Evolutionary conservation across 1,140 invertebrate species (phyloP).

Genomic region (Muscidifurax raptorellus): DNA sequence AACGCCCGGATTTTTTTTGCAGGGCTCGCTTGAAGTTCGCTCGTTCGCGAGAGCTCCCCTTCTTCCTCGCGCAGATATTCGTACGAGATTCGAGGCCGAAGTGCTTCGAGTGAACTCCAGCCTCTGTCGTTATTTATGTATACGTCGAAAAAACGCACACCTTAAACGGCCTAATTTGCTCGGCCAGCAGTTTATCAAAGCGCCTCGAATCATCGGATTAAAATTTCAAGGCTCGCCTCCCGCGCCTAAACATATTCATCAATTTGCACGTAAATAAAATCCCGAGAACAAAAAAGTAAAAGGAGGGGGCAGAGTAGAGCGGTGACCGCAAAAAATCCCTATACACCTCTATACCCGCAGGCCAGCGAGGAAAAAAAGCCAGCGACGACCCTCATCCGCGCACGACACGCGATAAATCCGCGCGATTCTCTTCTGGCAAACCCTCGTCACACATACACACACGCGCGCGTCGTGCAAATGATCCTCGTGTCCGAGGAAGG

Average conservation of each 20-base stretch:
- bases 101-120: no score
- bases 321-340: neutral
- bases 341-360: neutral
- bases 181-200: no score
- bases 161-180: no score
- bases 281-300: neutral
- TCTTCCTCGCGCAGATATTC: no score
- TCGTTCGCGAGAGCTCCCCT: neutral
- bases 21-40: neutral
- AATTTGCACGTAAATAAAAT: slow-evolving; percentile 48
- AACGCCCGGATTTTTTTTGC: slow-evolving; percentile 32
- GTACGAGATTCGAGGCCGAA: no score
- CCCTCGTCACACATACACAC: slow-evolving; percentile 44
- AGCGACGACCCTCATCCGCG: neutral
- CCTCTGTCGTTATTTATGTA: no score
- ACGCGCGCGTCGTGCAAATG: slow-evolving; percentile 1
- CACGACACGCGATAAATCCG: slow-evolving; percentile 43
- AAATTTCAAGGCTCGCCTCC: slow-evolving; percentile 31
- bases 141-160: no score
- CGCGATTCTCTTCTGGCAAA: slow-evolving; percentile 16
- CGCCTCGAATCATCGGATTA: slow-evolving; percentile 32
- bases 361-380: neutral
- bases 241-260: slow-evolving; percentile 24
- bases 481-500: neutral
- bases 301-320: neutral